phyloP scores from a whole-genome alignment of 2,888 invertebrate species.

The Athalia rosae region DNA sequence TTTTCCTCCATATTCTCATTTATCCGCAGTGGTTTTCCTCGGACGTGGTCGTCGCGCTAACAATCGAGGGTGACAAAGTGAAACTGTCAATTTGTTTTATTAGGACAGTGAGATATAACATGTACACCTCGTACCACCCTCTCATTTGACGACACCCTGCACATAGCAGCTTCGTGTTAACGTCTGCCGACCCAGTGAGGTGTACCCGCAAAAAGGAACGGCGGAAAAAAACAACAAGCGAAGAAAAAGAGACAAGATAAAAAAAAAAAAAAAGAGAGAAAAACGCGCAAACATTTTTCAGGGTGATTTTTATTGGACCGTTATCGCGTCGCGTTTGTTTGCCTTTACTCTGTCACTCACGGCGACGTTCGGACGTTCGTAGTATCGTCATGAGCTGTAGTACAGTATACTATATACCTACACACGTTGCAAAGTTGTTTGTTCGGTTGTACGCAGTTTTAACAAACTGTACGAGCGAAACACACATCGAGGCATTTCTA shows the following conservation, averaged over 20 bases:
- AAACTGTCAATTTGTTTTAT: conserved; percentile 62
- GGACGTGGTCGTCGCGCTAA: neutral
- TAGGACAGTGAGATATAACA: conserved; percentile 49
- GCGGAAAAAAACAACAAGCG: too few relatives aligned
- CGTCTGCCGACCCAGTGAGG: neutral
- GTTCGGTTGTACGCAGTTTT: too few relatives aligned
- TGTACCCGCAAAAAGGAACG: conserved; percentile 22
- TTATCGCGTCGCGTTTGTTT: conserved; percentile 61
- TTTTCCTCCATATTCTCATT: conserved; percentile 45
- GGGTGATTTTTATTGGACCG: conserved; percentile 60
- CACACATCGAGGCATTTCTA: too few relatives aligned
- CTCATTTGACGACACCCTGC: neutral
- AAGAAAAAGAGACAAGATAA: too few relatives aligned
- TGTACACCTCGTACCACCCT: neutral
- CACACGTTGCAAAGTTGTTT: too few relatives aligned
- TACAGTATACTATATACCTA: too few relatives aligned
- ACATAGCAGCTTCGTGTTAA: neutral
- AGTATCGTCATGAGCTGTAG: too few relatives aligned
- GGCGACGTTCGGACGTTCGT: neutral
- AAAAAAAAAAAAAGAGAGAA: too few relatives aligned
- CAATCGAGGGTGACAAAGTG: conserved; percentile 51
- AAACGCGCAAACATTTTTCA: conserved; percentile 12
- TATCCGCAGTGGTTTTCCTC: conserved; percentile 33
- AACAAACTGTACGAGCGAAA: too few relatives aligned
- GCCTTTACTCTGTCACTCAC: conserved; percentile 55